phyloP scores from a whole-genome alignment of 2,113 vertebrate species.

The Sterrhoptilus dennistouni region DNA sequence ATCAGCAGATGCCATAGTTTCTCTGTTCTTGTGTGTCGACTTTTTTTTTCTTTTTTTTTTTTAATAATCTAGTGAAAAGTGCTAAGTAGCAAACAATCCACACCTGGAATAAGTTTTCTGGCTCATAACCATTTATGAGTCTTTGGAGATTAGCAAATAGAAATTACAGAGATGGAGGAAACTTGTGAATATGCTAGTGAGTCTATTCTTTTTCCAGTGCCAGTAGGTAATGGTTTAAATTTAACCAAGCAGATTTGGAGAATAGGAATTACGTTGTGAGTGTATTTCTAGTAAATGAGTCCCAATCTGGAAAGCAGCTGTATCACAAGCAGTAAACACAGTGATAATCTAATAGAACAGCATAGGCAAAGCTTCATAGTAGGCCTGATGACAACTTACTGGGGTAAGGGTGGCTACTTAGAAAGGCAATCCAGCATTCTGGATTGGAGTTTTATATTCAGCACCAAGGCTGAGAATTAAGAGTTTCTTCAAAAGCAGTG shows the following conservation, averaged over 20 bases:
- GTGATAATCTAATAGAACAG: background rate
- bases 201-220: background rate
- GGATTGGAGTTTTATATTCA: background rate
- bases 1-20: background rate
- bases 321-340: background rate
- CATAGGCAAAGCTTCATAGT: background rate
- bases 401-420: background rate
- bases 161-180: background rate
- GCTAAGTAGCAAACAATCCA: background rate
- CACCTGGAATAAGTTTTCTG: background rate
- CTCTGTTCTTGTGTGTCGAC: background rate
- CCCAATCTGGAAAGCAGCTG: background rate
- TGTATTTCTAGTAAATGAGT: background rate
- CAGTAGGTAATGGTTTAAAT: background rate
- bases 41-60: background rate
- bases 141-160: slow-evolving; percentile 2
- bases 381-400: background rate
- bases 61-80: background rate
- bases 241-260: background rate
- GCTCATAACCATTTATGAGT: background rate
- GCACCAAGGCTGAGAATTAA: background rate
- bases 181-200: background rate
- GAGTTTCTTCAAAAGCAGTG: background rate
- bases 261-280: accelerated
- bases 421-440: background rate